Base-by-base conservation (phyloP, 2,113 vertebrate species). In the Meriones unguiculatus region DNA sequence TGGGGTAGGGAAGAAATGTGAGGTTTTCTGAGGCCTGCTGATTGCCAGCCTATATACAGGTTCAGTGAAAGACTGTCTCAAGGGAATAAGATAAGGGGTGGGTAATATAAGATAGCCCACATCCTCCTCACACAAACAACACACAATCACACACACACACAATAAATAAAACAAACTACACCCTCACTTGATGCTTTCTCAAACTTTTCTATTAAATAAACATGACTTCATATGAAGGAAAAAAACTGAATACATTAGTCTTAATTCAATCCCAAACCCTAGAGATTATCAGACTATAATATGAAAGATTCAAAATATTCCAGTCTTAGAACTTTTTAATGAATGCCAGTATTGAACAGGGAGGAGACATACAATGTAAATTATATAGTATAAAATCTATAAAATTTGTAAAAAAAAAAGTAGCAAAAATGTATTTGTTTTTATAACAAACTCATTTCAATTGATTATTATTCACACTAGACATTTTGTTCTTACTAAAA, bases 191-290 rank as follows among this genome's bases (percentile, higher is more conserved):
- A n/a, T 32, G 17, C 41, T 92, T 92, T 46, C 82, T 92, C 54
- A 91, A 95, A 94, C 84, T 81, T 97, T 96, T 92, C 80, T 92
- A 88, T 85, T 80, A 88, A 92, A 92, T 52, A 89, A 94, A 75
- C 38, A 76, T 59, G 46, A 64, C 35, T 72, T 86, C 50, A 73
- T 38, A 78, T 69, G 75, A 24, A 46, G 35, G 5, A 94, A 52
- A 46, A 70, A 64, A 94, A 89, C 30, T 89, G 62, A 84, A 11
- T 67, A 67, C 15, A 73, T 64, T 57, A 46, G 11, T 59, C 32
- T 92, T 82, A 73, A 52, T 13, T 2, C 3, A 32, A 72, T 25
- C 54, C 22, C 14, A 75, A 88, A 67, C 69, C 52, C 14, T 87
- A 15, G 38, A 54, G 22, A 10, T 73, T 78, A 77, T 89, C 62